These are phyloP conservation scores for Mamestra configurata DNA, from an alignment of 1,140 invertebrate species.

Conservation along the genomic window DNA sequence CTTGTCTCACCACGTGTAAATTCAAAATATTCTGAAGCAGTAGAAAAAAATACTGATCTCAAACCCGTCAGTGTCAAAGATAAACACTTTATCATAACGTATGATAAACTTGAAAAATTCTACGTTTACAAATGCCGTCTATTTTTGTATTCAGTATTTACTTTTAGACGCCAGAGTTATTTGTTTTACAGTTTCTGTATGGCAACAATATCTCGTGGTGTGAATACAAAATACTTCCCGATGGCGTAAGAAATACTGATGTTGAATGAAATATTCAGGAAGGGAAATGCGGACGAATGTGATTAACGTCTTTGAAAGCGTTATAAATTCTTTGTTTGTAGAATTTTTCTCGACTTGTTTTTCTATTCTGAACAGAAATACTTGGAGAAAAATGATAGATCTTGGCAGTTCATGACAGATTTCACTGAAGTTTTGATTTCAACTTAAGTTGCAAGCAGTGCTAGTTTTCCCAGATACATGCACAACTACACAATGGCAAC, in stretches of 20 bases:
- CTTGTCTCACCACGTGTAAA: not conserved
- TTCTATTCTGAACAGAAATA: too few species aligned
- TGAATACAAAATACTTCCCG: conserved; percentile 9
- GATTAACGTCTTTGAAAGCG: too few species aligned
- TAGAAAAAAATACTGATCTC: not conserved
- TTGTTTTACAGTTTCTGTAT: conserved; percentile 16
- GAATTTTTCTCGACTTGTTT: too few species aligned
- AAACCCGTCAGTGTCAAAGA: not conserved
- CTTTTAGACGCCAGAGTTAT: conserved; percentile 14
- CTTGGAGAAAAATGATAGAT: too few species aligned
- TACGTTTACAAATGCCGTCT: conserved; percentile 15
- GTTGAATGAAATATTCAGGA: not conserved
- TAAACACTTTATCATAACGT: conserved; percentile 6
- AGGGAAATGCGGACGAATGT: not conserved
- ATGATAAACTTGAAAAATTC: conserved; percentile 23
- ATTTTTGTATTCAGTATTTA: conserved; percentile 36
- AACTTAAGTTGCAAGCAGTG: too few species aligned
- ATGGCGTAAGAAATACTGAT: not conserved
- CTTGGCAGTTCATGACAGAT: too few species aligned
- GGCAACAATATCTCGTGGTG: not conserved
- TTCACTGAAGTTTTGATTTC: too few species aligned
- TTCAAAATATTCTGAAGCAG: not conserved
- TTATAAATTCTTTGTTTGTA: too few species aligned
- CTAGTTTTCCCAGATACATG: too few species aligned
- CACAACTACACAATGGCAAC: too few species aligned